phyloP scores from a whole-genome alignment of 2,113 vertebrate genomes.

The Oreotrochilus melanogaster region DNA sequence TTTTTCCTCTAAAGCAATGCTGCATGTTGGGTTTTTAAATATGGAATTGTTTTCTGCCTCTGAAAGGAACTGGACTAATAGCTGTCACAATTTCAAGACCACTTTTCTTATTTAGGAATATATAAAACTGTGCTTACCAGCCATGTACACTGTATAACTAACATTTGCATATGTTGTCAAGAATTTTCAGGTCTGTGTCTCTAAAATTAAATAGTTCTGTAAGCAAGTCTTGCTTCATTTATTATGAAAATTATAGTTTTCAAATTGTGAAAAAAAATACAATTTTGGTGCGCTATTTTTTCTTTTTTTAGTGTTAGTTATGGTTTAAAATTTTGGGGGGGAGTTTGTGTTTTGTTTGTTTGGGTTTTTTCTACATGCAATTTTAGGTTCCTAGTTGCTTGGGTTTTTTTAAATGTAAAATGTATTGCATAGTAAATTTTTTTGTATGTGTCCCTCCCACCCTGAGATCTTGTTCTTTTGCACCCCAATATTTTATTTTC shows the following conservation, averaged over 20 bases:
- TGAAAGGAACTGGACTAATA: background rate
- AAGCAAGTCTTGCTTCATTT: background rate
- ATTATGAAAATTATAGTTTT: background rate
- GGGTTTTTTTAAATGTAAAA: background rate
- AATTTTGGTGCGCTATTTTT: background rate
- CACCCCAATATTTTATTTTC: constrained; percentile 54
- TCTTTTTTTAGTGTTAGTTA: background rate
- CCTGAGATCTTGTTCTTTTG: constrained; percentile 27
- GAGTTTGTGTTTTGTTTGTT: background rate
- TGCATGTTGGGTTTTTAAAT: fast-evolving
- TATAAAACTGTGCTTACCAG: background rate
- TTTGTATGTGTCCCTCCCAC: background rate
- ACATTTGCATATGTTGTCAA: background rate
- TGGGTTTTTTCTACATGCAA: background rate
- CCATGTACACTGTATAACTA: background rate
- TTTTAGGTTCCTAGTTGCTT: background rate
- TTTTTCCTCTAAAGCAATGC: background rate
- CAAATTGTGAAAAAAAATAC: background rate
- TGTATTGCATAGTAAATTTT: background rate
- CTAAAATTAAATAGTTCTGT: background rate
- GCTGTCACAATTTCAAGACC: background rate
- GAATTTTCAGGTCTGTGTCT: background rate
- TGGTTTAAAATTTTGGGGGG: background rate
- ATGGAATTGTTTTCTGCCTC: background rate
- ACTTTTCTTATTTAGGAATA: background rate